These are phyloP conservation scores for Pandemis heparana DNA, from an alignment of 2,888 invertebrate species.

Conservation along the genomic window DNA sequence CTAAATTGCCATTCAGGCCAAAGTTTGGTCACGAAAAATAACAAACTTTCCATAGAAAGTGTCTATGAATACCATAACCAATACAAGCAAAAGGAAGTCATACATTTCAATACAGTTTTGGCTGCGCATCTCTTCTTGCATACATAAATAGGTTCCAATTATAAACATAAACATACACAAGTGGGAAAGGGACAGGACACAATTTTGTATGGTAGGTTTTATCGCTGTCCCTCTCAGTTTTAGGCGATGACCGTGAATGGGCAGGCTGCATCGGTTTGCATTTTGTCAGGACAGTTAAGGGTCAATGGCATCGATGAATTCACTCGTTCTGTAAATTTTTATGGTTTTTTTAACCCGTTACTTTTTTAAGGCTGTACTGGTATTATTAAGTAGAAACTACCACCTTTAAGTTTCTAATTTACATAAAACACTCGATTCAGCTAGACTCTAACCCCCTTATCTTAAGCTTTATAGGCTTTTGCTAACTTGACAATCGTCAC, in stretches of 20 bases:
- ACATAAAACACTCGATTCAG: background rate
- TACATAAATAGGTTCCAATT: conserved; percentile 26
- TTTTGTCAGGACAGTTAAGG: conserved; percentile 46
- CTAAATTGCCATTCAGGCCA: too few relatives aligned
- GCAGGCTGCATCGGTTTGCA: conserved; percentile 44
- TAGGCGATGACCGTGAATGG: conserved; percentile 37
- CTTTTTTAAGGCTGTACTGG: conserved; percentile 1
- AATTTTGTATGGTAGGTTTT: conserved; percentile 43
- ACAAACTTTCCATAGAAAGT: conserved; percentile 61
- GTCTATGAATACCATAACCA: conserved; percentile 44
- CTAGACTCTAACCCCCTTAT: background rate
- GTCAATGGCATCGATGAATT: conserved; percentile 40
- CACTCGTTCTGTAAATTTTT: conserved; percentile 18
- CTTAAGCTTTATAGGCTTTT: too few relatives aligned
- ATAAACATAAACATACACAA: conserved; percentile 24
- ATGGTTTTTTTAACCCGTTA: conserved; percentile 23
- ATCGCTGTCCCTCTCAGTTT: conserved; percentile 39
- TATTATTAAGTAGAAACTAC: background rate
- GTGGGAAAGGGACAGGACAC: conserved; percentile 36
- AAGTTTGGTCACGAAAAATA: conserved; percentile 21
- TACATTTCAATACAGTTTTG: conserved; percentile 67
- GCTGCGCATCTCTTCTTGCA: conserved; percentile 51
- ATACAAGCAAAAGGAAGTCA: conserved; percentile 57
- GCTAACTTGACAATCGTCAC: too few relatives aligned
- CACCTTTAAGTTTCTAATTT: background rate